phyloP scores from a whole-genome alignment of 2,797 vertebrate genomes.

The Myiotriccus ornatus region DNA sequence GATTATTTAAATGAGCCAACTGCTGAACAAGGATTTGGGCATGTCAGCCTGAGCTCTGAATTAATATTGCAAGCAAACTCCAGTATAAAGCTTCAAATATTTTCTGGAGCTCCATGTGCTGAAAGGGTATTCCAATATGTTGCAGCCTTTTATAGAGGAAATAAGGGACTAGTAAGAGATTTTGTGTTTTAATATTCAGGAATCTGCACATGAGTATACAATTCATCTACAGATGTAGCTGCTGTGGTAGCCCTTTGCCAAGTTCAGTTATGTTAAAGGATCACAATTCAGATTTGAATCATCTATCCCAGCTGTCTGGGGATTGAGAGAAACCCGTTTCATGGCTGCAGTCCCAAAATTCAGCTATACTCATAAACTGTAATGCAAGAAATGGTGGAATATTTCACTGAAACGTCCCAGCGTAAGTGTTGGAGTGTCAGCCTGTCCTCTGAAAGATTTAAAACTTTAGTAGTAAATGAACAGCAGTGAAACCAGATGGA shows the following conservation, averaged over 20 bases:
- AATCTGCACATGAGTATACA: background rate
- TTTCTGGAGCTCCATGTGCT: background rate
- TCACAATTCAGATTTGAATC: background rate
- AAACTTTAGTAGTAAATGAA: background rate
- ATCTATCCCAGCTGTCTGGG: background rate
- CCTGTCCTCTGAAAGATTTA: background rate
- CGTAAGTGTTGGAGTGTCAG: background rate
- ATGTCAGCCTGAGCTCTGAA: background rate
- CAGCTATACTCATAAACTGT: background rate
- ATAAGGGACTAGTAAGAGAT: background rate
- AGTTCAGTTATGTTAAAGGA: background rate
- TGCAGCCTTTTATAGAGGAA: background rate
- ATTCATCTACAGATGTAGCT: background rate
- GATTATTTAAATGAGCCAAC: background rate
- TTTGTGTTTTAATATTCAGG: background rate
- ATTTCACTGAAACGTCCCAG: background rate
- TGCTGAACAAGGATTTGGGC: background rate
- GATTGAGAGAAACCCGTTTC: background rate
- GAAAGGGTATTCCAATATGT: background rate
- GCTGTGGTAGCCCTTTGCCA: background rate
- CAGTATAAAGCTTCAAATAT: background rate
- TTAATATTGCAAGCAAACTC: background rate
- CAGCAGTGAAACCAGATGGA: background rate
- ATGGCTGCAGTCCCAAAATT: background rate
- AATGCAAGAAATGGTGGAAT: background rate